Evolutionary conservation across 2,797 vertebrate species (phyloP).

Genomic region (Galago senegalensis): DNA sequence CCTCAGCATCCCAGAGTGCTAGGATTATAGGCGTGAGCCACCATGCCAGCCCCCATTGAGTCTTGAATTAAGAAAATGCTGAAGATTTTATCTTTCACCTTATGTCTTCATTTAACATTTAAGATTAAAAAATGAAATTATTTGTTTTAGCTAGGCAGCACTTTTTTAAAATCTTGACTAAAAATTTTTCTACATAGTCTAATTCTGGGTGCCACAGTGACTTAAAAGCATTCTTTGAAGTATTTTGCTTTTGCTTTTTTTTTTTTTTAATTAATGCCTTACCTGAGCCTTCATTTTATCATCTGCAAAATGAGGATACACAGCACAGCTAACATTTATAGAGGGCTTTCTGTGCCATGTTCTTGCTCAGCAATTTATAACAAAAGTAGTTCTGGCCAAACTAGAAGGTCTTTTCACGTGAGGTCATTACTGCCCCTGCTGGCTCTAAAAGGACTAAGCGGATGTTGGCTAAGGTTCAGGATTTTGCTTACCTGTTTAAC

Average conservation of each 20-base stretch:
- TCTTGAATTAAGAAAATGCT: neutral
- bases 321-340: neutral
- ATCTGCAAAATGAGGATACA: neutral
- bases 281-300: neutral
- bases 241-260: neutral
- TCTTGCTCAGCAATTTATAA: slow-evolving; percentile 36
- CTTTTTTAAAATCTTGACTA: slow-evolving; percentile 11
- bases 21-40: too few relatives aligned
- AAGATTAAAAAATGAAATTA: slow-evolving; percentile 5
- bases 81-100: neutral
- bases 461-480: neutral
- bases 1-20: too few relatives aligned
- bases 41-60: neutral
- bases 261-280: neutral
- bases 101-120: slow-evolving; percentile 34
- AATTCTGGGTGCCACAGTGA: neutral
- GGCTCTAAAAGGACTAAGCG: neutral
- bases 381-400: neutral
- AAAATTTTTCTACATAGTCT: neutral
- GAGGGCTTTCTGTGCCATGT: neutral
- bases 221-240: neutral
- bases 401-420: neutral
- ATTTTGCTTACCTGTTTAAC: neutral
- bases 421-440: neutral
- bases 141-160: neutral